Conservation (phyloP, 2,888 invertebrate species). For the Phortica okadai region DNA sequence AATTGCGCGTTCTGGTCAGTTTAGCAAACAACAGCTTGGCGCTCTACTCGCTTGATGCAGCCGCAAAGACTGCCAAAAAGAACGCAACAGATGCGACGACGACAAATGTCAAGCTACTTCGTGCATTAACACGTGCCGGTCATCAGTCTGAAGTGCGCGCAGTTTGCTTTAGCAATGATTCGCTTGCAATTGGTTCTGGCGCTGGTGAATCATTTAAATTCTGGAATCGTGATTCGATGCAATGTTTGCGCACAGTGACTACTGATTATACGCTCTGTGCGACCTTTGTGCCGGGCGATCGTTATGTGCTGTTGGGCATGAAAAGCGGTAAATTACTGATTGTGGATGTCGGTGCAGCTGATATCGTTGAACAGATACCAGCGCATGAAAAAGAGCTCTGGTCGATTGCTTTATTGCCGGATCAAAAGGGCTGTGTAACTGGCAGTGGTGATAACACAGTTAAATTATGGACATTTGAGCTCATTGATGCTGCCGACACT, state of each 20-base stretch:
- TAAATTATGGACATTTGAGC: conserved; percentile 95
- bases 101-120: conserved; percentile 77
- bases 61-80: conserved; percentile 76
- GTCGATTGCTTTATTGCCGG: conserved; percentile 87
- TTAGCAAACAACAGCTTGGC: conserved; percentile 87
- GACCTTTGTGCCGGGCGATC: conserved; percentile 91
- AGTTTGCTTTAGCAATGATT: conserved; percentile 93
- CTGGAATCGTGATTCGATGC: conserved; percentile 88
- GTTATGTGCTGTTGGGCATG: conserved; percentile 91
- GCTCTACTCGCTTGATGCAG: conserved; percentile 79
- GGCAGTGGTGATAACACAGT: conserved; percentile 93
- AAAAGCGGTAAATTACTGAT: conserved; percentile 90
- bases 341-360: conserved; percentile 89
- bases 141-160: conserved; percentile 94
- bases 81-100: conserved; percentile 46
- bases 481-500: conserved; percentile 81
- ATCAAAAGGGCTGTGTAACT: conserved; percentile 89
- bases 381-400: conserved; percentile 90
- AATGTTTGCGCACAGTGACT: conserved; percentile 83
- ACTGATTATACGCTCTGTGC: conserved; percentile 82
- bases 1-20: conserved; percentile 82
- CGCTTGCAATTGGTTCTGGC: conserved; percentile 89
- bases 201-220: conserved; percentile 93
- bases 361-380: conserved; percentile 87
- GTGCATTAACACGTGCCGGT: conserved; percentile 85